phyloP scores from a whole-genome alignment of 2,113 vertebrate species.

The Chamaea fasciata region DNA sequence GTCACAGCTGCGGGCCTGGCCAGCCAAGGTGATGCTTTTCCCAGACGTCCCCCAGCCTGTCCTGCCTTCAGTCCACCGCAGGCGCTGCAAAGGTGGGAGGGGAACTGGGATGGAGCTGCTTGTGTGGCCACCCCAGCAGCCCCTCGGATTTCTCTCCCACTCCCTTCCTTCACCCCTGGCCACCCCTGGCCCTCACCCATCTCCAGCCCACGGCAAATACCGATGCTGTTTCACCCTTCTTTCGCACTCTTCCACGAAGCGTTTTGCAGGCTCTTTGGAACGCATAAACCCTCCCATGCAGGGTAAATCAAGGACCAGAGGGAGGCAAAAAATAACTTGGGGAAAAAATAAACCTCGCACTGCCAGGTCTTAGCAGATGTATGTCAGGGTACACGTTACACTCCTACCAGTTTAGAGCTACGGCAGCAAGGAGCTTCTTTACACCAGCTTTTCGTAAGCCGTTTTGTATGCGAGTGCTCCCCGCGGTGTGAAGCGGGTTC shows the following conservation, averaged over 20 bases:
- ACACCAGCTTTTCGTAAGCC: not conserved
- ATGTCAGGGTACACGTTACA: not conserved
- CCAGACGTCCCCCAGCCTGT: not conserved
- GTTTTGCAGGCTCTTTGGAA: not conserved
- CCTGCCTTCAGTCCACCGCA: not conserved
- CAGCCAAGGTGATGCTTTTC: not conserved
- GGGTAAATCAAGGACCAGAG: constrained; percentile 7
- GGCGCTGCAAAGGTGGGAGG: not conserved
- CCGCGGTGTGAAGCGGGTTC: not conserved
- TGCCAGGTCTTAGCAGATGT: not conserved
- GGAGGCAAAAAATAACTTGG: constrained; percentile 16
- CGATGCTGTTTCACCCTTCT: not conserved
- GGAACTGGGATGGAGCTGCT: not conserved
- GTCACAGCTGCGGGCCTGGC: not conserved
- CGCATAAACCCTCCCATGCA: not conserved
- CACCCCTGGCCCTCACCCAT: too few relatives aligned
- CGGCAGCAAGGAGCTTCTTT: not conserved
- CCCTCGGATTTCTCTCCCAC: fast-evolving
- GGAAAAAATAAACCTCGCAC: constrained; percentile 4
- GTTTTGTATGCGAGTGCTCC: not conserved
- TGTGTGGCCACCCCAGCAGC: not conserved
- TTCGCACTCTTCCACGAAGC: not conserved
- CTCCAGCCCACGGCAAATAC: not conserved
- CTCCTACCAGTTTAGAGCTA: not conserved
- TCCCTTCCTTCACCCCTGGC: not conserved